These are phyloP conservation scores for Peromyscus californicus DNA, from an alignment of 2,113 vertebrate genomes.

Conservation along the genomic window DNA sequence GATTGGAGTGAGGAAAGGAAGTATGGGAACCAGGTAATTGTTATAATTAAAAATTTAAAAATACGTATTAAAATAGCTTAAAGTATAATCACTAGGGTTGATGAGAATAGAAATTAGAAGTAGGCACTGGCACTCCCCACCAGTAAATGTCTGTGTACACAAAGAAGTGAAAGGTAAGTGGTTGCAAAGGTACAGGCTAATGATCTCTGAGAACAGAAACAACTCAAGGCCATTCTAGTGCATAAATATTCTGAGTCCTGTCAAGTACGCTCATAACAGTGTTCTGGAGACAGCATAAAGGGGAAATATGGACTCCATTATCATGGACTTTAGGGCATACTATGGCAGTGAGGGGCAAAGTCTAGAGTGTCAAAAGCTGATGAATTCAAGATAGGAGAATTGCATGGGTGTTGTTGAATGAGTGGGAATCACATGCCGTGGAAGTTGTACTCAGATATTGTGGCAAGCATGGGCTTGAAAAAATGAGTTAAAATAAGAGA, in stretches of 20 bases:
- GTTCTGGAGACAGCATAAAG: neutral
- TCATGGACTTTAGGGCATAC: neutral
- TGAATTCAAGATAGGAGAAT: neutral
- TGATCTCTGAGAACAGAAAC: neutral
- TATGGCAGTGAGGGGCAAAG: neutral
- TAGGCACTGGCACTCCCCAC: neutral
- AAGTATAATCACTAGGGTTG: neutral
- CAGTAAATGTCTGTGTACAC: too few species aligned
- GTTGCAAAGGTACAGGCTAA: neutral
- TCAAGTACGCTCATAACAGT: too few species aligned
- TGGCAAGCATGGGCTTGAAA: neutral
- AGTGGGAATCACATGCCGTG: neutral
- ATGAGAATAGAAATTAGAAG: neutral
- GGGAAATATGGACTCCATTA: neutral
- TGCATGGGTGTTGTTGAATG: neutral
- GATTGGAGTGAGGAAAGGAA: neutral
- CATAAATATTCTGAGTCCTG: neutral
- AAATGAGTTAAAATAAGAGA: slow-evolving; percentile 45
- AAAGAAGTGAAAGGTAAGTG: neutral
- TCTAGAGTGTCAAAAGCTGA: neutral
- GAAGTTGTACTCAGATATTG: neutral
- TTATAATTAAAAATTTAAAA: neutral
- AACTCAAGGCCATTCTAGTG: neutral
- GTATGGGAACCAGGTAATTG: neutral
- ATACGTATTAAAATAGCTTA: neutral